Conservation (phyloP, 2,797 vertebrate species). For the Emys orbicularis region DNA sequence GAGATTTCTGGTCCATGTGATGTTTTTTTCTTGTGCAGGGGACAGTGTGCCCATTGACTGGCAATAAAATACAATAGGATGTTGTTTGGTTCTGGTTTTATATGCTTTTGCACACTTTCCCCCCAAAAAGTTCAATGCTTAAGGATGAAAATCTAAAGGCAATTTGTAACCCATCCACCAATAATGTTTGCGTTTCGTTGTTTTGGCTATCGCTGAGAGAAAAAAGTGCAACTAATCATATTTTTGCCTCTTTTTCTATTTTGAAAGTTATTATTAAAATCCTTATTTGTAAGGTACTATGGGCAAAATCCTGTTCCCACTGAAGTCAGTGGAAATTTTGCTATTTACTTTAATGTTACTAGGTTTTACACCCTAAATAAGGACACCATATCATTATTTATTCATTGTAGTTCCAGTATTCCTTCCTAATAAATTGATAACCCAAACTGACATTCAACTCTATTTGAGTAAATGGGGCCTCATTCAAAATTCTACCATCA, state of each 20-base stretch:
- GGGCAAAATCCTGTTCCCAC: background rate
- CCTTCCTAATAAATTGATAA: background rate
- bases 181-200: background rate
- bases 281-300: background rate
- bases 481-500: background rate
- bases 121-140: background rate
- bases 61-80: background rate
- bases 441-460: background rate
- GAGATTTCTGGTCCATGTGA: background rate
- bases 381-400: background rate
- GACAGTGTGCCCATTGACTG: background rate
- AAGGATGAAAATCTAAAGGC: background rate
- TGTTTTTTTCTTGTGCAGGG: background rate
- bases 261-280: background rate
- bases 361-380: background rate
- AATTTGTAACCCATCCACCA: background rate
- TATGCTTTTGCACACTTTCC: background rate
- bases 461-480: background rate
- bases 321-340: background rate
- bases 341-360: background rate
- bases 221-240: background rate
- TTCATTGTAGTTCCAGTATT: background rate
- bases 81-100: background rate
- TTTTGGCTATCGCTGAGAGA: background rate
- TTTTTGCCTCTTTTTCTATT: background rate